Percentiles rank a stretch among this genome's conserved stretches.
Evolutionary conservation across 2,797 vertebrate species (phyloP).

Genomic region (Echiichthys vipera): DNA sequence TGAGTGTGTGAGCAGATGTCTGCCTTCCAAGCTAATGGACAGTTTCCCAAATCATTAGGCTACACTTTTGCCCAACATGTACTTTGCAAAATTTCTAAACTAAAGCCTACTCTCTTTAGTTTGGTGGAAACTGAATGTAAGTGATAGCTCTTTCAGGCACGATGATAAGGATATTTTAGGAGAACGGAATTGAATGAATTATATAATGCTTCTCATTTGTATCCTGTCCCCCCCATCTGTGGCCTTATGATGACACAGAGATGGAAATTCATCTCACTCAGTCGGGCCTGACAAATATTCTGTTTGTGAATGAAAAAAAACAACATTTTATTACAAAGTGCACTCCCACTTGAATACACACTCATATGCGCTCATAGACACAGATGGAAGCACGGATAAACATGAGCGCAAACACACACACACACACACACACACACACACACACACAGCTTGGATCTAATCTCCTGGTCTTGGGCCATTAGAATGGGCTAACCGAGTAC

Average conservation of each 20-base stretch:
- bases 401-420: conserved; percentile 19
- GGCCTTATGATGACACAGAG: conserved; percentile 57
- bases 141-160: conserved; percentile 25
- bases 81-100: conserved; percentile 29
- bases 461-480: conserved; percentile 78
- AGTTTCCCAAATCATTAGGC: conserved; percentile 18
- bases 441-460: conserved; percentile 63
- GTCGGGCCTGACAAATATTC: conserved; percentile 61
- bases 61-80: neutral
- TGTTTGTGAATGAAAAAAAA: conserved; percentile 47
- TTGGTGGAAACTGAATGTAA: conserved; percentile 27
- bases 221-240: conserved; percentile 55
- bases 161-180: conserved; percentile 48
- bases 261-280: conserved; percentile 60
- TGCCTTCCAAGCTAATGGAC: conserved; percentile 25
- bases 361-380: conserved; percentile 18
- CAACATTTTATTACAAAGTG: conserved; percentile 33
- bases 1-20: conserved; percentile 28
- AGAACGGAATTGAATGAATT: conserved; percentile 34
- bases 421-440: conserved; percentile 30
- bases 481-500: conserved; percentile 67
- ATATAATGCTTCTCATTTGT: conserved; percentile 61
- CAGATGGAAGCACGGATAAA: conserved; percentile 45
- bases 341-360: conserved; percentile 18
- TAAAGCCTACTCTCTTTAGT: neutral